Conservation (phyloP, 1,140 invertebrate genomes). For the Anadara kagoshimensis region DNA sequence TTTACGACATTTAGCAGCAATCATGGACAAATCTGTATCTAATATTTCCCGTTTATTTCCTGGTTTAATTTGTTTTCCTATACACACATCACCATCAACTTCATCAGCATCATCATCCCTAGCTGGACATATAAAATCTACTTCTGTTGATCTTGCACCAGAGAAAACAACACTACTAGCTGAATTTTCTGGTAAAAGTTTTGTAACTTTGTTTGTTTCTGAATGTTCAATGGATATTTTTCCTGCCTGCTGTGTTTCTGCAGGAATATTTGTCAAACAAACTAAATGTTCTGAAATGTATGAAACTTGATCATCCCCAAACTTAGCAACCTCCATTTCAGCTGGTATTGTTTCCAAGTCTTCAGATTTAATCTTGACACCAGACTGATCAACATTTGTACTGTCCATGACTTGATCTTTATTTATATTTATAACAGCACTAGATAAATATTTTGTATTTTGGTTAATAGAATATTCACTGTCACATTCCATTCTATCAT, state of each 20-base stretch:
- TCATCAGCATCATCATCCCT: neutral
- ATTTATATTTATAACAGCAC: neutral
- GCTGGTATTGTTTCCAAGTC: constrained; percentile 2
- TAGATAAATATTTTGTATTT: neutral
- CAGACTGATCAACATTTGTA: neutral
- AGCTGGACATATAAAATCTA: neutral
- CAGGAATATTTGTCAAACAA: neutral
- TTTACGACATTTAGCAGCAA: no score
- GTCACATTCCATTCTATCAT: constrained; percentile 8
- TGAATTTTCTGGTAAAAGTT: neutral
- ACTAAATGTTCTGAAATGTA: neutral
- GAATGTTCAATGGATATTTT: neutral
- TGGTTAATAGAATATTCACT: neutral
- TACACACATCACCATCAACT: neutral
- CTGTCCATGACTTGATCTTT: neutral
- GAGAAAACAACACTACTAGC: neutral
- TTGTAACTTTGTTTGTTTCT: neutral
- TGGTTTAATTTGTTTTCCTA: neutral
- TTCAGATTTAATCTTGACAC: neutral
- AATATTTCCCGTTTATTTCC: neutral
- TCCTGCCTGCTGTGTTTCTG: neutral
- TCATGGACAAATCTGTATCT: no score
- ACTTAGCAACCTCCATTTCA: neutral
- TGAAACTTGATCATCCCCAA: neutral
- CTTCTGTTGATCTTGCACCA: neutral